Conservation (phyloP, 2,888 invertebrate genomes). For the Tolmerus cingulatus region DNA sequence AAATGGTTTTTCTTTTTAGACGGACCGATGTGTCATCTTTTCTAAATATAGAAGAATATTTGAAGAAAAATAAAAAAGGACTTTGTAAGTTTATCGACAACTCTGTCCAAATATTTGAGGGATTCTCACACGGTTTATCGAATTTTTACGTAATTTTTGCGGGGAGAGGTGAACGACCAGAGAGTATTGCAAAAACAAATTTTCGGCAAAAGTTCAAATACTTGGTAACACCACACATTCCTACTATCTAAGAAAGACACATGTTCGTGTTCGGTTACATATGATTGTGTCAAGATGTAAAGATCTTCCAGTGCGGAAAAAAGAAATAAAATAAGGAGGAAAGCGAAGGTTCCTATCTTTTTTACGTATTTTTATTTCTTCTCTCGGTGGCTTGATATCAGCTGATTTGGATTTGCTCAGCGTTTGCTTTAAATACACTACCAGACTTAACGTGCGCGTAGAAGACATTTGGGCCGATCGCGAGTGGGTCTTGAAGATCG, state of each 20-base stretch:
- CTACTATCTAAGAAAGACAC: neutral
- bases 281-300: conserved; percentile 17
- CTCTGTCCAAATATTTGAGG: neutral
- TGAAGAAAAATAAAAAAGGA: neutral
- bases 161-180: conserved; percentile 28
- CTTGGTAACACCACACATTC: conserved; percentile 40
- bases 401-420: neutral
- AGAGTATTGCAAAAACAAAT: conserved; percentile 22
- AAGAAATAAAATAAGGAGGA: neutral
- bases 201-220: conserved; percentile 40
- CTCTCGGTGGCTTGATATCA: neutral
- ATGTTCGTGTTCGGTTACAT: conserved; percentile 13
- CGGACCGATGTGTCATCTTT: neutral
- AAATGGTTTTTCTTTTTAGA: neutral
- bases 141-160: neutral
- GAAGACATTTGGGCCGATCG: neutral
- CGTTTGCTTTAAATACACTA: conserved; percentile 5
- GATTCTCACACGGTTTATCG: neutral
- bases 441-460: neutral
- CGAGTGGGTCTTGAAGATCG: neutral
- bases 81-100: neutral
- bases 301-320: neutral
- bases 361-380: neutral
- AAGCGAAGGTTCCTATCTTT: conserved; percentile 1
- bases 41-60: neutral